phyloP scores from a whole-genome alignment of 2,113 vertebrate species.

The Gila orcuttii region DNA sequence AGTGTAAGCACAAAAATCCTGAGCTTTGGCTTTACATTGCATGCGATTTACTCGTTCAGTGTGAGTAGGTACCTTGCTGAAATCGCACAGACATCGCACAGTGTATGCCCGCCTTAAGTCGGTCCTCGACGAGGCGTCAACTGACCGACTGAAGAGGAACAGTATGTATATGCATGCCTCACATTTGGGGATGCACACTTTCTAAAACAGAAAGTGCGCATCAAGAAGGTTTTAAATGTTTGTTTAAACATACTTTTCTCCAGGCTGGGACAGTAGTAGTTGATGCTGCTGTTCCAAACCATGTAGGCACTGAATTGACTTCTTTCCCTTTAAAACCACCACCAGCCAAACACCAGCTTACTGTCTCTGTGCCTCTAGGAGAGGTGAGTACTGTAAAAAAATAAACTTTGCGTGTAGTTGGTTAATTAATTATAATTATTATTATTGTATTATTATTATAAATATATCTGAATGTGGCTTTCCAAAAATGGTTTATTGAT shows the following conservation, averaged over 20 bases:
- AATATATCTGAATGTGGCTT: not conserved
- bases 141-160: not conserved
- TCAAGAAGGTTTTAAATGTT: not conserved
- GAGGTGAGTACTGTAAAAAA: slow-evolving; percentile 59
- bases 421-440: not conserved
- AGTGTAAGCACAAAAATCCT: too few species aligned
- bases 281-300: slow-evolving; percentile 5
- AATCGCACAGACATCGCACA: too few species aligned
- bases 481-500: not conserved
- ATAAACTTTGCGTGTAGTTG: not conserved
- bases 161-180: not conserved
- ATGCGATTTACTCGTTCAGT: too few species aligned
- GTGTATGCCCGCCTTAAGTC: too few species aligned
- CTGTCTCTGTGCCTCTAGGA: slow-evolving; percentile 70
- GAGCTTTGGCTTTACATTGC: too few species aligned
- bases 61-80: too few species aligned
- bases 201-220: not conserved
- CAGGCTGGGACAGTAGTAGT: not conserved
- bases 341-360: slow-evolving; percentile 67
- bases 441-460: too few species aligned
- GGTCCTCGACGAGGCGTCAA: too few species aligned
- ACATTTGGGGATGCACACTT: not conserved
- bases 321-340: slow-evolving; percentile 71
- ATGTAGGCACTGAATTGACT: slow-evolving; percentile 51
- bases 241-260: not conserved